phyloP scores from a whole-genome alignment of 2,888 invertebrate genomes.

The Heteropelma amictum region DNA sequence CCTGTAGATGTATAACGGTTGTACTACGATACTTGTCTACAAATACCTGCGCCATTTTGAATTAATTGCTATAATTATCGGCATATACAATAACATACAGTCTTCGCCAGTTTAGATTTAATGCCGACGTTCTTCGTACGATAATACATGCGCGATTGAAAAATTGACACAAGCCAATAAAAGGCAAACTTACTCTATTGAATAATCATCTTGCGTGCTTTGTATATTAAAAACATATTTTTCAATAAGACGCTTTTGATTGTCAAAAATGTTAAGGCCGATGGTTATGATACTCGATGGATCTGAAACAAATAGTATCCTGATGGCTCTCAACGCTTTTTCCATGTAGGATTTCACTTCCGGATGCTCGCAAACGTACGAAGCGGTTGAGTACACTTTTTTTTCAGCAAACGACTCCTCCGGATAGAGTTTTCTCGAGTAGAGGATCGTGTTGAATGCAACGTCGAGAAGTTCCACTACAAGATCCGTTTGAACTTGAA shows the following conservation, averaged over 20 bases:
- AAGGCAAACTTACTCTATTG: slow-evolving; percentile 65
- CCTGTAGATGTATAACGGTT: slow-evolving; percentile 59
- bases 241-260: slow-evolving; percentile 76
- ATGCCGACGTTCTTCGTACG: too few species aligned
- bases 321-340: slow-evolving; percentile 67
- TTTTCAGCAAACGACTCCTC: slow-evolving; percentile 81
- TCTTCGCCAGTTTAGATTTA: too few species aligned
- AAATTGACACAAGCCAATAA: slow-evolving; percentile 9
- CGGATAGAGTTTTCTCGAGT: slow-evolving; percentile 82
- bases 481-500: slow-evolving; percentile 80
- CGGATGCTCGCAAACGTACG: slow-evolving; percentile 83
- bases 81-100: too few species aligned
- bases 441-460: slow-evolving; percentile 83
- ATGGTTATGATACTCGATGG: slow-evolving; percentile 79
- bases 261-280: slow-evolving; percentile 79
- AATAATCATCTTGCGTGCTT: slow-evolving; percentile 58
- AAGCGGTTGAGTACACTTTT: slow-evolving; percentile 82
- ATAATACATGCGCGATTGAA: too few species aligned
- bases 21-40: too few species aligned
- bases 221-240: slow-evolving; percentile 78
- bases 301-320: slow-evolving; percentile 76
- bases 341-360: slow-evolving; percentile 81
- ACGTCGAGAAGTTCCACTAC: slow-evolving; percentile 84
- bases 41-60: too few species aligned
- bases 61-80: too few species aligned